These are phyloP conservation scores for Smutsia gigantea DNA, from an alignment of 2,797 vertebrate species.

Conservation along the genomic window DNA sequence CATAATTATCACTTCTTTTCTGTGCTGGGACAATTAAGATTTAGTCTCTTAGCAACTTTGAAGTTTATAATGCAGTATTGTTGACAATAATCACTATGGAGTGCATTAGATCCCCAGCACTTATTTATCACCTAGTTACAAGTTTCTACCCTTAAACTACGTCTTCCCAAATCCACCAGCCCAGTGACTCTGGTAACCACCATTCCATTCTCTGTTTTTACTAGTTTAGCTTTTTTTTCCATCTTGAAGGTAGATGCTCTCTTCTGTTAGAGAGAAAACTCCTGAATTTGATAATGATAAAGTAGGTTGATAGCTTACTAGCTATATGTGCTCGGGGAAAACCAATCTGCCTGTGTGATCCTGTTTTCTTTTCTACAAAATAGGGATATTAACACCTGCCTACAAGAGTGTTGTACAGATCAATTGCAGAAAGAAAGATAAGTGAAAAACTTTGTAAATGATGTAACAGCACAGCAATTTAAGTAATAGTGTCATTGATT, in stretches of 20 bases:
- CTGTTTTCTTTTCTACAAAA: not conserved
- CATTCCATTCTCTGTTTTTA: not conserved
- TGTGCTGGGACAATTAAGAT: not conserved
- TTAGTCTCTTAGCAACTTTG: not conserved
- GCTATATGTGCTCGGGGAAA: not conserved
- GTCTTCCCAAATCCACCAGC: not conserved
- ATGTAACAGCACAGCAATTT: not conserved
- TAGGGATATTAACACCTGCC: not conserved
- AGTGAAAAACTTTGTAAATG: not conserved
- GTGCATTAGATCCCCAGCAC: not conserved
- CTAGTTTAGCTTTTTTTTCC: not conserved
- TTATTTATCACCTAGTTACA: not conserved
- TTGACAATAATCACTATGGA: not conserved
- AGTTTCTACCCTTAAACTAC: not conserved
- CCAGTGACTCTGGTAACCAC: not conserved
- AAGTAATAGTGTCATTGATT: not conserved
- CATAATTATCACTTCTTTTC: not conserved
- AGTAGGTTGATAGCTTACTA: not conserved
- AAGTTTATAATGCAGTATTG: not conserved
- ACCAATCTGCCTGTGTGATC: not conserved
- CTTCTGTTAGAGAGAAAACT: not conserved
- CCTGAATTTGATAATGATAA: not conserved
- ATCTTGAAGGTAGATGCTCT: not conserved
- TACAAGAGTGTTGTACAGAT: not conserved
- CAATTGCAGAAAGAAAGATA: not conserved